Conservation (phyloP, 2,113 vertebrate genomes). For the Tachuris rubrigastra region DNA sequence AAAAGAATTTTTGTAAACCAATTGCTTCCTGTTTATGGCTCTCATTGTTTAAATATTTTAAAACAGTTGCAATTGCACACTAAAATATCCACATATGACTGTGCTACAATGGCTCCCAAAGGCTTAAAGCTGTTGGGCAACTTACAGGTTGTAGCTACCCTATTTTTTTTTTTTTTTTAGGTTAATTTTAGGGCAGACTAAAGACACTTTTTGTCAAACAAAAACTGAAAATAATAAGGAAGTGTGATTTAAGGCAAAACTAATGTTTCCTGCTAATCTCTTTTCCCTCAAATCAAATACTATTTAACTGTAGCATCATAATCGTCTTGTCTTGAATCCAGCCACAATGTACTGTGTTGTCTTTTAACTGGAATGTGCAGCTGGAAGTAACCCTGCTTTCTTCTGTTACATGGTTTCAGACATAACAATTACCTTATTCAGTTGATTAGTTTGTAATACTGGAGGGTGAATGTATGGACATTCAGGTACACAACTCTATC, state of each 20-base stretch:
- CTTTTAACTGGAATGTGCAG: not conserved
- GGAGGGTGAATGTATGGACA: not conserved
- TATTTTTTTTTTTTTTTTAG: not conserved
- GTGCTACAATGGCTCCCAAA: not conserved
- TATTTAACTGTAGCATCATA: not conserved
- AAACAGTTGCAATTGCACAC: not conserved
- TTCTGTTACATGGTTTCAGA: not conserved
- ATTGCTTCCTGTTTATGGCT: not conserved
- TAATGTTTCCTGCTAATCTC: not conserved
- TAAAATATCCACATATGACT: not conserved
- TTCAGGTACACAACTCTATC: not conserved
- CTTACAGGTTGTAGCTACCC: not conserved
- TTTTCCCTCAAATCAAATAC: not conserved
- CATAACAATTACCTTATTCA: not conserved
- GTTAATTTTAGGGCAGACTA: not conserved
- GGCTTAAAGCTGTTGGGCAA: not conserved
- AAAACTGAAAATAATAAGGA: not conserved
- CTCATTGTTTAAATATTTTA: slow-evolving; percentile 24
- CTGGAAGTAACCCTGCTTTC: not conserved
- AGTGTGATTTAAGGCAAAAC: not conserved
- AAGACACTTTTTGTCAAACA: not conserved
- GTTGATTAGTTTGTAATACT: not conserved
- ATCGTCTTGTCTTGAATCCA: not conserved
- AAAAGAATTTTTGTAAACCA: not conserved
- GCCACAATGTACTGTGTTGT: not conserved